Evolutionary conservation across 2,113 vertebrate genomes (phyloP).

Genomic region (Lepisosteus osseus): DNA sequence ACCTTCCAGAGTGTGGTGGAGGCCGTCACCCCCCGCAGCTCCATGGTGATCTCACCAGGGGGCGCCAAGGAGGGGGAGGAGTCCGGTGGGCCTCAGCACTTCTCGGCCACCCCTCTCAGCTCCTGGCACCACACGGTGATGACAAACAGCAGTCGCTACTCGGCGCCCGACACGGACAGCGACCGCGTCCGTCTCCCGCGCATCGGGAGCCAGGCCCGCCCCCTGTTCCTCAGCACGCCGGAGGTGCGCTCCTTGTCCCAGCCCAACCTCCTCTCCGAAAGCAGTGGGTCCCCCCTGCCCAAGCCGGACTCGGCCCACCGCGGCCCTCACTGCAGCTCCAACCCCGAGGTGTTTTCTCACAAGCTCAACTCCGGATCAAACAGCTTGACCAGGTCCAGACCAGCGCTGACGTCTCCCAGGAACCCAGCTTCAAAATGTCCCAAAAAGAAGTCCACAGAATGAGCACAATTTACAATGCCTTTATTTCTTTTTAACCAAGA

Average conservation of each 20-base stretch:
- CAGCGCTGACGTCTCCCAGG: conserved; percentile 44
- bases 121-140: conserved; percentile 70
- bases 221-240: conserved; percentile 46
- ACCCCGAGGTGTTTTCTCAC: conserved; percentile 44
- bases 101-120: conserved; percentile 70
- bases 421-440: conserved; percentile 26
- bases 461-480: background rate
- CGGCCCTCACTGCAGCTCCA: conserved; percentile 36
- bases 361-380: conserved; percentile 48
- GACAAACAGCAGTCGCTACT: conserved; percentile 65
- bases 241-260: conserved; percentile 60
- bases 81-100: conserved; percentile 55
- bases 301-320: conserved; percentile 49
- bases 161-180: conserved; percentile 53
- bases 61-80: conserved; percentile 59
- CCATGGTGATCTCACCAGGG: conserved; percentile 65
- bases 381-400: conserved; percentile 60
- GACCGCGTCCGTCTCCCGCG: conserved; percentile 54
- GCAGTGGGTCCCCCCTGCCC: conserved; percentile 18
- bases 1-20: conserved; percentile 73
- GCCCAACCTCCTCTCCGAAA: conserved; percentile 52
- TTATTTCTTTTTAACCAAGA: too few species aligned
- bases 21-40: conserved; percentile 64
- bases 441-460: background rate
- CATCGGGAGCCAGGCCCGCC: conserved; percentile 32